Base-by-base conservation (phyloP, 1,140 invertebrate species). In the Plutomurus gul region DNA sequence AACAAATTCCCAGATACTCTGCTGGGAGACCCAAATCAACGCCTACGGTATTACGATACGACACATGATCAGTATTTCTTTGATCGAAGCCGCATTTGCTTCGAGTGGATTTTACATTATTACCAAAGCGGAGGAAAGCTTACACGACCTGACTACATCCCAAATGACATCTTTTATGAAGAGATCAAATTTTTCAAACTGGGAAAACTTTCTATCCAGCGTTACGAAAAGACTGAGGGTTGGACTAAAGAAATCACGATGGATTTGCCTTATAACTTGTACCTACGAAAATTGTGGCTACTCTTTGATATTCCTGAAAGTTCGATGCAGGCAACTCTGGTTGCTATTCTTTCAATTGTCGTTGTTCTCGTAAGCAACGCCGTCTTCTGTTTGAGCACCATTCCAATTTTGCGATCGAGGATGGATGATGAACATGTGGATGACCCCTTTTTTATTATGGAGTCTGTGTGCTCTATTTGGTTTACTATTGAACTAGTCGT, bases 351-450 rank as follows among this genome's bases (percentile, higher is more conserved):
- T 79, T 96, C 95, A 0, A 93, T 97, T 47, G 95, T 96, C 88
- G 96, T 97, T 90, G 96, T 97, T 86, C 93, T 94, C 87, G 90
- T 96, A 56, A 96, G 94, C 81, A 95, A 97, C 79, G 88, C 96
- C 71, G 96, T 94, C 60, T 98, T 98, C 88, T 98, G 96, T 88
- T 98, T 84, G 98, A 98, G 86, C 94, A 95, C 1, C 93, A 0
- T 7, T 82, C 80, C 5, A 37, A 51, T 13, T 8, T 8, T 4
- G 13, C 5, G n/a, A n/a, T 10, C 6, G 30, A 78, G 10, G 76
- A 71, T 25, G 22, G 27, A 0, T n/a, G 33, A 18, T 20, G 2
- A 13, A 0, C 18, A 77, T 6, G 2, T 72, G 1, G 3, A 22
- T 36, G 78, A 80, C 16, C 78, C 81, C 6, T 98, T 97, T 88